These are phyloP conservation scores for Falco biarmicus DNA, from an alignment of 2,797 vertebrate species.

Conservation along the genomic window DNA sequence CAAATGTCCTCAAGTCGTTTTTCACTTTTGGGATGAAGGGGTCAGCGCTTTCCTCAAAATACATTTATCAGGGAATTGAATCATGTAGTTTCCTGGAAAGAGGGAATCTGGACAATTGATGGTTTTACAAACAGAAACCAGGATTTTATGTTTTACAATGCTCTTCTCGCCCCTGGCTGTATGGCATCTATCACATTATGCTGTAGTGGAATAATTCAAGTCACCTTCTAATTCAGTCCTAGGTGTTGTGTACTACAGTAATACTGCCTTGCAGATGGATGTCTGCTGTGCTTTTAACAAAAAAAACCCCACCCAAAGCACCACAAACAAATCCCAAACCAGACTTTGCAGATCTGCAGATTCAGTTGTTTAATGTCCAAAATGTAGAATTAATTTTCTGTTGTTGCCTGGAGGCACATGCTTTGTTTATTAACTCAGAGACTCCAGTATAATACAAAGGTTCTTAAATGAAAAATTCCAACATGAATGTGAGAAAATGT, in stretches of 20 bases:
- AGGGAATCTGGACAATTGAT: background rate
- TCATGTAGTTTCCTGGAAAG: background rate
- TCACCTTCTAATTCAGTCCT: background rate
- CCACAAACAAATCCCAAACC: background rate
- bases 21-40: background rate
- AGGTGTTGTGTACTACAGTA: background rate
- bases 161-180: background rate
- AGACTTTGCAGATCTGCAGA: background rate
- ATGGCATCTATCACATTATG: rapidly evolving
- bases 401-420: background rate
- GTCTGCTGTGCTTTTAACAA: background rate
- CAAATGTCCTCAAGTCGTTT: background rate
- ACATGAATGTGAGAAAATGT: background rate
- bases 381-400: background rate
- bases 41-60: background rate
- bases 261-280: background rate
- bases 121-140: background rate
- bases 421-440: background rate
- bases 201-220: background rate
- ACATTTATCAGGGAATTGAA: background rate
- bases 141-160: background rate
- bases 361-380: background rate
- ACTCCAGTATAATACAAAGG: background rate
- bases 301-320: background rate
- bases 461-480: background rate